Evolutionary conservation across 2,797 vertebrate genomes (phyloP).

Genomic region (Brotula barbata): DNA sequence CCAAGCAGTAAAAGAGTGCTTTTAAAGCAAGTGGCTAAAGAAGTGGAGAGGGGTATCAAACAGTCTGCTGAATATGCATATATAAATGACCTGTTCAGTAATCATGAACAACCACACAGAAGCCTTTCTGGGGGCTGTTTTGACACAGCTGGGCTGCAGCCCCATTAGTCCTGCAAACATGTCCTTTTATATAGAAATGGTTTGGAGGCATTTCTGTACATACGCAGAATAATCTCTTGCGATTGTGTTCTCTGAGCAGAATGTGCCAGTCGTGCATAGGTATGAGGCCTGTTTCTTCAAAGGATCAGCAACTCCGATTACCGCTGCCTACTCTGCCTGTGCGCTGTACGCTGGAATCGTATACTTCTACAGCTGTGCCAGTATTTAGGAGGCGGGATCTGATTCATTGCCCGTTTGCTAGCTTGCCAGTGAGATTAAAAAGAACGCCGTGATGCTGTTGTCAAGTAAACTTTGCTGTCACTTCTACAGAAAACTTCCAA

Average conservation of each 20-base stretch:
- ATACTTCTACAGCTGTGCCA: conserved; percentile 33
- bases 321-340: conserved; percentile 61
- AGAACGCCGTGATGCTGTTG: not conserved
- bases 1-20: conserved; percentile 67
- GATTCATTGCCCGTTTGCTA: conserved; percentile 45
- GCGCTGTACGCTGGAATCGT: not conserved
- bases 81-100: conserved; percentile 77
- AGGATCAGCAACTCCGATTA: conserved; percentile 64
- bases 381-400: conserved; percentile 41
- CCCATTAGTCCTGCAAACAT: conserved; percentile 74
- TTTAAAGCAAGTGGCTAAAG: conserved; percentile 69
- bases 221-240: conserved; percentile 43
- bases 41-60: conserved; percentile 72
- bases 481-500: no score
- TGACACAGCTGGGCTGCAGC: conserved; percentile 67
- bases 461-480: no score
- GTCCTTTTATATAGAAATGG: conserved; percentile 61
- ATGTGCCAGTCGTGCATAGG: conserved; percentile 48
- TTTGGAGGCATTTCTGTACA: conserved; percentile 63
- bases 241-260: conserved; percentile 55
- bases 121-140: conserved; percentile 69
- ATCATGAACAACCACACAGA: conserved; percentile 69
- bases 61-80: conserved; percentile 77
- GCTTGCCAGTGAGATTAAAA: conserved; percentile 30
- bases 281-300: conserved; percentile 58